These are phyloP conservation scores for Trissolcus basalis DNA, from an alignment of 1,140 invertebrate species.

Conservation along the genomic window DNA sequence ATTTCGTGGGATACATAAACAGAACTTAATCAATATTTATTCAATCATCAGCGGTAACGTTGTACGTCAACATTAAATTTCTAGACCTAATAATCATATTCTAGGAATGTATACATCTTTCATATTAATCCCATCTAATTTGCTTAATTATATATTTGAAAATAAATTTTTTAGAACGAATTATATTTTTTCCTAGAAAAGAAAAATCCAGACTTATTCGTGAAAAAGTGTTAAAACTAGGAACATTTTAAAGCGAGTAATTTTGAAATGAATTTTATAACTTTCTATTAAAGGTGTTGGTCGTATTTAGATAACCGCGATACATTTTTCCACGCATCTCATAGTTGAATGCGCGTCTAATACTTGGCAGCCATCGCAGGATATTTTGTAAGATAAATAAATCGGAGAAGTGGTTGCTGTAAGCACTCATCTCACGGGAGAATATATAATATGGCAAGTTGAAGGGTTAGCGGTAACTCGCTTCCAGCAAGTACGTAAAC, in stretches of 20 bases:
- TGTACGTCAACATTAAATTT: slow-evolving; percentile 17
- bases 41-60: slow-evolving; percentile 8
- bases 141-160: too few species aligned
- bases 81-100: neutral
- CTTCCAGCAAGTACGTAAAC: slow-evolving; percentile 18
- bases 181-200: too few species aligned
- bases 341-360: slow-evolving; percentile 35
- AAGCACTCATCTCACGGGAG: slow-evolving; percentile 32
- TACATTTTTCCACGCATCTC: slow-evolving; percentile 31
- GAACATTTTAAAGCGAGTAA: too few species aligned
- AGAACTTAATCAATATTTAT: slow-evolving; percentile 24
- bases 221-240: too few species aligned
- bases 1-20: slow-evolving; percentile 23
- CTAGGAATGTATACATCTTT: too few species aligned
- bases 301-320: slow-evolving; percentile 1
- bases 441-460: slow-evolving; percentile 23
- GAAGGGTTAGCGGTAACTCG: slow-evolving; percentile 21
- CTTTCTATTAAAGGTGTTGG: too few species aligned
- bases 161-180: too few species aligned
- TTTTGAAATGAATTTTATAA: too few species aligned
- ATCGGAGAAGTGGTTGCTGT: slow-evolving; percentile 40
- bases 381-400: slow-evolving; percentile 47
- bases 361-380: slow-evolving; percentile 41
- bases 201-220: too few species aligned
- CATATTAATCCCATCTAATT: too few species aligned